A percentile compares a stretch with the other conserved stretches of the same genome.
These are phyloP conservation scores for Amyelois transitella DNA, from an alignment of 1,140 invertebrate species.

Conservation along the genomic window DNA sequence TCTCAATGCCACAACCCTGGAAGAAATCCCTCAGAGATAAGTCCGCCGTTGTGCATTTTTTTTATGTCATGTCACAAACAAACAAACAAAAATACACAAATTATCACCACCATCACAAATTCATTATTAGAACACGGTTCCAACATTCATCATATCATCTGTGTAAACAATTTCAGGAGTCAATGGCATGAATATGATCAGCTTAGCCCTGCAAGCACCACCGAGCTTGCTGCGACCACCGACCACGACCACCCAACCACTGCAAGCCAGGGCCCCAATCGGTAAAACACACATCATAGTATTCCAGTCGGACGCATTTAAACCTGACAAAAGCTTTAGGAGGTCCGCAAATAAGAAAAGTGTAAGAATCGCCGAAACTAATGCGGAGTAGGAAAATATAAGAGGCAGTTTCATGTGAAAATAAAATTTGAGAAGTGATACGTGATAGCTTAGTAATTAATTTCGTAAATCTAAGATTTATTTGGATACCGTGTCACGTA, in stretches of 20 bases:
- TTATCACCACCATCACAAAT: too few relatives aligned
- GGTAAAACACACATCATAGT: slow-evolving; percentile 42
- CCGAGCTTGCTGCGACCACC: slow-evolving; percentile 72
- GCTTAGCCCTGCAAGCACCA: slow-evolving; percentile 78
- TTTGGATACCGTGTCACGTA: too few relatives aligned
- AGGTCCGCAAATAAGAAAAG: background rate
- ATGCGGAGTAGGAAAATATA: background rate
- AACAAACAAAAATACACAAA: too few relatives aligned
- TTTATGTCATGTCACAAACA: too few relatives aligned
- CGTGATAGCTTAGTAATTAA: too few relatives aligned
- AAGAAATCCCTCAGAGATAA: too few relatives aligned
- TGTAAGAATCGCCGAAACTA: background rate
- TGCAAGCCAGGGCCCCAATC: slow-evolving; percentile 67
- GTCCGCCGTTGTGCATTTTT: too few relatives aligned
- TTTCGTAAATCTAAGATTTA: too few relatives aligned
- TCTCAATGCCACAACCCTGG: too few relatives aligned
- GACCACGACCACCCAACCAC: slow-evolving; percentile 38
- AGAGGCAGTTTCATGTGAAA: too few relatives aligned
- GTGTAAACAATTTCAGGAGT: slow-evolving; percentile 68
- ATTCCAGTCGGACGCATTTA: slow-evolving; percentile 3
- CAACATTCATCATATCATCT: background rate
- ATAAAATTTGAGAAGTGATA: too few relatives aligned
- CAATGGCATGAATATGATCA: slow-evolving; percentile 82
- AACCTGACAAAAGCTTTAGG: background rate
- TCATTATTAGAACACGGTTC: background rate